These are phyloP conservation scores for Danionella cerebrum DNA, from an alignment of 2,113 vertebrate genomes.

Conservation along the genomic window DNA sequence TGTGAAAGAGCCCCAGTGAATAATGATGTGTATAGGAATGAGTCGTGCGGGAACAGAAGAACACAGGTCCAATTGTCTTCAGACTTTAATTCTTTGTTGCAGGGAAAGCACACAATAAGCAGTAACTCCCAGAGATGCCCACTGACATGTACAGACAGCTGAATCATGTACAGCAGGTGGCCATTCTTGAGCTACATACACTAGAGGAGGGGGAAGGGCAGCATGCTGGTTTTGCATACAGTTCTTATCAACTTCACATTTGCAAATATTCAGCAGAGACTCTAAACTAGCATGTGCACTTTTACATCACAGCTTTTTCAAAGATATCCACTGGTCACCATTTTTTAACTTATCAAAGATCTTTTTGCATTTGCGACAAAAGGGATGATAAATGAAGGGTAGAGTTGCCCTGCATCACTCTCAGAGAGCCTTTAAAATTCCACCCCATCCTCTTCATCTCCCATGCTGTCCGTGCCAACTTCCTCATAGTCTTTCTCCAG, in stretches of 20 bases:
- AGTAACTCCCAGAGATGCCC: not conserved
- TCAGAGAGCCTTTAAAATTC: conserved; percentile 46
- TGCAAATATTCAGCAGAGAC: not conserved
- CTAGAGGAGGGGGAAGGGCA: not conserved
- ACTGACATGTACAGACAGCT: conserved; percentile 4
- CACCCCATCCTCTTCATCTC: conserved; percentile 51
- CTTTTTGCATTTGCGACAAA: too few species aligned
- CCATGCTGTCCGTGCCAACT: conserved; percentile 30
- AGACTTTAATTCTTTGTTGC: conserved; percentile 13
- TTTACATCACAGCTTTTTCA: too few species aligned
- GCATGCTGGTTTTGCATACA: not conserved
- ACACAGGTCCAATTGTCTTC: not conserved
- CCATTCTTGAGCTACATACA: not conserved
- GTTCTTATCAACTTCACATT: not conserved
- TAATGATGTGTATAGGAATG: not conserved
- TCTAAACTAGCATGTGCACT: not conserved
- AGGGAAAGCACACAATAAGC: not conserved
- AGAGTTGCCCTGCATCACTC: not conserved
- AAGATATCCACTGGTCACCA: too few species aligned
- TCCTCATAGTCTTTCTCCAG: conserved; percentile 35
- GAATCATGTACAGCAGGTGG: conserved; percentile 5
- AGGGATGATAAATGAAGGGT: too few species aligned
- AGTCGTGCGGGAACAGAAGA: not conserved
- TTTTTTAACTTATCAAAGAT: too few species aligned
- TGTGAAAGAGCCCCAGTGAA: not conserved